Percentiles rank a stretch among this genome's conserved stretches.
Evolutionary conservation across 2,888 invertebrate genomes (phyloP).

Genomic region (Ennomos quercinarius): DNA sequence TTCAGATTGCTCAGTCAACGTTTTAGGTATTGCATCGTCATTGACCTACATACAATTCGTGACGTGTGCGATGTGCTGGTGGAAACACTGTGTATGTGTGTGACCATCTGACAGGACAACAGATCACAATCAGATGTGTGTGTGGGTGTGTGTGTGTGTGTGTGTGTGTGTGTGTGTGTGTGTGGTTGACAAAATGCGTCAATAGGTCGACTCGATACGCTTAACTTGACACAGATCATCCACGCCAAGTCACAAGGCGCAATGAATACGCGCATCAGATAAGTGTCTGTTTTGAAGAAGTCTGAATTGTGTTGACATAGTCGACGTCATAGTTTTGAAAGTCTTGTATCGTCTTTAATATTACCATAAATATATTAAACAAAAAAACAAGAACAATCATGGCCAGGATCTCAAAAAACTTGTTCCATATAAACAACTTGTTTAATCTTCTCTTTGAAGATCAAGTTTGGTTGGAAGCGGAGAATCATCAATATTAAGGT

Average conservation of each 20-base stretch:
- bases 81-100: constrained; percentile 6
- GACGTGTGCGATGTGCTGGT: constrained; percentile 36
- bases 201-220: too few species aligned
- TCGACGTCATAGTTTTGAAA: too few species aligned
- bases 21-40: constrained; percentile 43
- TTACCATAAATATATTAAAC: constrained; percentile 15
- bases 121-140: constrained; percentile 1
- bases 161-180: constrained; percentile 10
- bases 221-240: constrained; percentile 7
- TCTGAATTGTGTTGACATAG: not conserved
- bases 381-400: constrained; percentile 20
- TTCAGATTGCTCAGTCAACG: constrained; percentile 34
- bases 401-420: constrained; percentile 16
- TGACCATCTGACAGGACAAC: constrained; percentile 9
- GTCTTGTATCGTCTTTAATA: too few species aligned
- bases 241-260: too few species aligned
- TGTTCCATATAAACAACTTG: constrained; percentile 15
- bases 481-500: constrained; percentile 18
- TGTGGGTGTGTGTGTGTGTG: too few species aligned
- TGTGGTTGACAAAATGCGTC: constrained; percentile 14
- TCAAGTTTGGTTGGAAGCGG: constrained; percentile 17
- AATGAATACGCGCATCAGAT: too few species aligned
- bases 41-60: constrained; percentile 41
- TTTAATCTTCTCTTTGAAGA: constrained; percentile 11
- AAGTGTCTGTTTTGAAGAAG: not conserved